Percentiles rank a stretch among this genome's conserved stretches.
phyloP scores from a whole-genome alignment of 2,113 vertebrate genomes.

The Anseranas semipalmata region DNA sequence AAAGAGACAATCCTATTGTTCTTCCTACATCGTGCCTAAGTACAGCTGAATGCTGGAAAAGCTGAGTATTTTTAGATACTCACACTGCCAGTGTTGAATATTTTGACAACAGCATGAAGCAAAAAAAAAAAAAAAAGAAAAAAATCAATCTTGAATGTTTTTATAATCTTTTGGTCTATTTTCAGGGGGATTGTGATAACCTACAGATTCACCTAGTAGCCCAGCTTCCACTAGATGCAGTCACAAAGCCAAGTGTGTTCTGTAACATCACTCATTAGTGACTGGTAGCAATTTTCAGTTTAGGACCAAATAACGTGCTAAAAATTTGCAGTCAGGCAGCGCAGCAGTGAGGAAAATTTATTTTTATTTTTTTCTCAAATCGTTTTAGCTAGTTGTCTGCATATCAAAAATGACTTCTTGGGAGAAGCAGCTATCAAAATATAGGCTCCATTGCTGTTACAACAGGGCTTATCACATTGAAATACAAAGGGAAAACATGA shows the following conservation, averaged over 20 bases:
- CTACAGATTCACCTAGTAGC: neutral
- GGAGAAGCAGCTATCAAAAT: neutral
- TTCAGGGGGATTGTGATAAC: neutral
- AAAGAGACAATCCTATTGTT: neutral
- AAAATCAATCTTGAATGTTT: neutral
- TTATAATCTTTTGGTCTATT: neutral
- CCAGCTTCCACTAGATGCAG: neutral
- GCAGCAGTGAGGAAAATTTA: neutral
- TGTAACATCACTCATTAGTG: neutral
- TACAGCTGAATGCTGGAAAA: neutral
- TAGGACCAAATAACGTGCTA: neutral
- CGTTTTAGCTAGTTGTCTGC: neutral
- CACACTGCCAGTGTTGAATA: neutral
- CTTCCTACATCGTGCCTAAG: neutral
- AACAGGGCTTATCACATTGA: neutral
- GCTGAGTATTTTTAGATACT: neutral
- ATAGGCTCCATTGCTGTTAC: neutral
- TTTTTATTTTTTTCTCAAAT: neutral
- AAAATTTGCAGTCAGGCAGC: fast-evolving
- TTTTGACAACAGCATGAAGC: neutral
- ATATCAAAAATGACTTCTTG: neutral
- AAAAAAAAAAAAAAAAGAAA: too few species aligned
- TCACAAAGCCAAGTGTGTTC: neutral
- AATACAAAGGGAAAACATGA: neutral
- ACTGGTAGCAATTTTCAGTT: neutral